These are phyloP conservation scores for Polydrusus cervinus DNA, from an alignment of 2,888 invertebrate species.

Conservation along the genomic window DNA sequence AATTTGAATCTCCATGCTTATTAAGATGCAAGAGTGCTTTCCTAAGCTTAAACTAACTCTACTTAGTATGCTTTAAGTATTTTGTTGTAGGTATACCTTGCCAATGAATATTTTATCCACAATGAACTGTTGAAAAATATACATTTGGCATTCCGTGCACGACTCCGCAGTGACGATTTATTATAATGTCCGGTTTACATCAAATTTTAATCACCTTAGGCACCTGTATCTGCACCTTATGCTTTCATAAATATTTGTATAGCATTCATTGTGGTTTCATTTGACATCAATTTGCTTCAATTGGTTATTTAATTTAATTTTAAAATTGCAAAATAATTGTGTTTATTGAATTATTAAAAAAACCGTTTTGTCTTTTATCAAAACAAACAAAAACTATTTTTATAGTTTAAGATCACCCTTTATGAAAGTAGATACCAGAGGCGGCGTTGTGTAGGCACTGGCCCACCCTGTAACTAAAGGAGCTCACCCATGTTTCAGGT, in stretches of 20 bases:
- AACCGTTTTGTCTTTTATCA: no score
- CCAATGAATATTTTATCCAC: constrained; percentile 63
- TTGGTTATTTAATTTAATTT: constrained; percentile 23
- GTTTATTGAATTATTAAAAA: no score
- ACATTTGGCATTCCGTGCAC: constrained; percentile 57
- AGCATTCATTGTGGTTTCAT: constrained; percentile 23
- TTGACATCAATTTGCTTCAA: constrained; percentile 16
- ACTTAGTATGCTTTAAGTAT: constrained; percentile 63
- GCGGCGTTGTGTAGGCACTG: no score
- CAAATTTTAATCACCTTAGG: constrained; percentile 50
- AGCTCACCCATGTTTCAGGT: no score
- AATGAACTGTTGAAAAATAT: constrained; percentile 60
- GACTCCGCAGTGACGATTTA: constrained; percentile 44
- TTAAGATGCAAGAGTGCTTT: constrained; percentile 63
- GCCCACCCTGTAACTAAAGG: no score
- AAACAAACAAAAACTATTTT: no score
- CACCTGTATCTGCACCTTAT: constrained; percentile 34
- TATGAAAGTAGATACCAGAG: no score
- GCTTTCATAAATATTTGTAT: constrained; percentile 40
- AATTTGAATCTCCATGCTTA: constrained; percentile 64
- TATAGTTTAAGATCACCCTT: no score
- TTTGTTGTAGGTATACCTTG: constrained; percentile 58
- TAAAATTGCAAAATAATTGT: background rate
- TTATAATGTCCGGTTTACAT: constrained; percentile 54
- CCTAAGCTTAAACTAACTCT: constrained; percentile 60